These are phyloP conservation scores for Trypoxylus dichotomus DNA, from an alignment of 1,140 invertebrate genomes.

Conservation along the genomic window DNA sequence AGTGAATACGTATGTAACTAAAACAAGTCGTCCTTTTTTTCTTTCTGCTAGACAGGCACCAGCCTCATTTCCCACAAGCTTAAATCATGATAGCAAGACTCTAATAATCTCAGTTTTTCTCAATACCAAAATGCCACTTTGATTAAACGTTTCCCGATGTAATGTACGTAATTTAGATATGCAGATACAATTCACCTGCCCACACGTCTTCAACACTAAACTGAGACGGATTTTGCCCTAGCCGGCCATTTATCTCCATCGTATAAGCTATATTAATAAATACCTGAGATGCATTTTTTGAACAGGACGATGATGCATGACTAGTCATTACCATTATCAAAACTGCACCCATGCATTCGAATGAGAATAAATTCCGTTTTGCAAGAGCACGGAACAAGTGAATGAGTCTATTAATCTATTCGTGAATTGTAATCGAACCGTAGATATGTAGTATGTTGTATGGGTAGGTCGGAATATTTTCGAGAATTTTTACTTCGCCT, in stretches of 20 bases:
- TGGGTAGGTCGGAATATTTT: conserved; percentile 22
- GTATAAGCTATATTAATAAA: conserved; percentile 16
- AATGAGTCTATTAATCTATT: conserved; percentile 25
- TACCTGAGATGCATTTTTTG: neutral
- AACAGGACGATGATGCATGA: conserved; percentile 9
- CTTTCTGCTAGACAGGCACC: neutral
- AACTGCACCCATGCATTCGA: conserved; percentile 25
- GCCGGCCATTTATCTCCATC: neutral
- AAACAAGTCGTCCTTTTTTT: too few species aligned
- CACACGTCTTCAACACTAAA: neutral
- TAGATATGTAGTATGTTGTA: neutral
- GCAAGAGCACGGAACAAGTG: conserved; percentile 19
- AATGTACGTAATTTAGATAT: conserved; percentile 8
- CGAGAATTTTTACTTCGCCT: neutral
- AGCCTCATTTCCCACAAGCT: neutral
- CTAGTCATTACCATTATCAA: conserved; percentile 25
- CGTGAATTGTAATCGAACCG: conserved; percentile 7
- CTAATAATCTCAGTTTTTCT: neutral
- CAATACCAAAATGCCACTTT: conserved; percentile 4
- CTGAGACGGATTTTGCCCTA: neutral
- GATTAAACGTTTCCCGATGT: neutral
- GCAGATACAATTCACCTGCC: conserved; percentile 6
- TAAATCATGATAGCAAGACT: neutral
- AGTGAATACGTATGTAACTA: too few species aligned
- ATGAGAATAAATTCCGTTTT: conserved; percentile 22